Conservation (phyloP, 1,140 invertebrate genomes). For the Eriocheir sinensis region DNA sequence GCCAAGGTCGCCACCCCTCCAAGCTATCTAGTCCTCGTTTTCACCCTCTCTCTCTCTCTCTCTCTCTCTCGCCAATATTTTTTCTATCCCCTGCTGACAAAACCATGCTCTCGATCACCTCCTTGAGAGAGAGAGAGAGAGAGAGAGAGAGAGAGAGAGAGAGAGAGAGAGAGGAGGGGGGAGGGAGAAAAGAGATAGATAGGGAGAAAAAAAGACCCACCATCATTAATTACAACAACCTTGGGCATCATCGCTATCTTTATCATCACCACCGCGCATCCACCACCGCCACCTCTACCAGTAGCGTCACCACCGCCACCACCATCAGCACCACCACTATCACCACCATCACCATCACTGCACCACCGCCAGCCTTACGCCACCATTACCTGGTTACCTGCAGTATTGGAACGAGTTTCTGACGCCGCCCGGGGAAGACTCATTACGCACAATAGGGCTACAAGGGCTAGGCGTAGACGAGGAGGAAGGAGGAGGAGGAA, state of each 20-base stretch:
- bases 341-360: too few species aligned
- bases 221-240: constrained; percentile 25
- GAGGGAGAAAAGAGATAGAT: too few species aligned
- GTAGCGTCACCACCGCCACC: too few species aligned
- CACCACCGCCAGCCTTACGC: not conserved
- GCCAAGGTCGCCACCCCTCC: not conserved
- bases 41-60: not conserved
- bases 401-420: not conserved
- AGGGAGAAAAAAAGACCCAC: not conserved
- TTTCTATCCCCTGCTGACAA: not conserved
- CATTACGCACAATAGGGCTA: not conserved
- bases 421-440: not conserved
- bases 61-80: not conserved
- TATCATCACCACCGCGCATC: not conserved
- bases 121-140: constrained; percentile 31
- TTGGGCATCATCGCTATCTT: constrained; percentile 3
- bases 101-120: constrained; percentile 1
- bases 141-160: constrained; percentile 30
- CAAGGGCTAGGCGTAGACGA: too few species aligned
- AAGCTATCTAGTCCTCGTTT: not conserved
- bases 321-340: too few species aligned
- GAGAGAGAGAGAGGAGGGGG: not conserved
- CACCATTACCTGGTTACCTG: not conserved
- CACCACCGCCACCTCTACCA: not conserved
- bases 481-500: not conserved